These are phyloP conservation scores for Montipora capricornis DNA, from an alignment of 64 coral and sea anemone species.

Conservation along the genomic window DNA sequence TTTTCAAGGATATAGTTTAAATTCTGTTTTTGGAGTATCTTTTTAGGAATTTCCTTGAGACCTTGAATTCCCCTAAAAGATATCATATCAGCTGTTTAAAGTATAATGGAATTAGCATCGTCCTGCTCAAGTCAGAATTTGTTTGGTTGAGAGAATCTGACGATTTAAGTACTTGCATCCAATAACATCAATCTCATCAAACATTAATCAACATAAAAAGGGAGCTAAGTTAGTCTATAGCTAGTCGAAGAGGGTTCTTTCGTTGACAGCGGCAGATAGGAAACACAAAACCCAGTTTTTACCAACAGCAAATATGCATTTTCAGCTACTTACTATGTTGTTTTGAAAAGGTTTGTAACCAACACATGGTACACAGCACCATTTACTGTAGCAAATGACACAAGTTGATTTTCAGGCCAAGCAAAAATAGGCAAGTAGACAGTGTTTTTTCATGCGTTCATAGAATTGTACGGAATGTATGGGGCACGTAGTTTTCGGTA, in stretches of 20 bases:
- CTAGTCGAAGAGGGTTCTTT: neutral
- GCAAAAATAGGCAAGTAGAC: conserved; percentile 50
- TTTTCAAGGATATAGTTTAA: conserved; percentile 3
- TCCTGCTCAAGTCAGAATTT: neutral
- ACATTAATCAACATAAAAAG: neutral
- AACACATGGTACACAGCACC: conserved; percentile 26
- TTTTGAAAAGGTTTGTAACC: conserved; percentile 41
- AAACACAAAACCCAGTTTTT: neutral
- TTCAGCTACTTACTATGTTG: conserved; percentile 40
- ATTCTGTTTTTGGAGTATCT: conserved; percentile 2
- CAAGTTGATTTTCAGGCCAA: conserved; percentile 21
- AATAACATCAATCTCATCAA: neutral
- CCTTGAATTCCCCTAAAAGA: neutral
- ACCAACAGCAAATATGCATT: conserved; percentile 27
- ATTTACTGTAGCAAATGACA: conserved; percentile 25
- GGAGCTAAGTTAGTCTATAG: neutral
- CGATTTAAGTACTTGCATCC: neutral
- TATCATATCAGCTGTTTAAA: conserved; percentile 5
- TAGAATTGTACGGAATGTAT: conserved; percentile 46
- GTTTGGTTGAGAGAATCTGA: conserved; percentile 4
- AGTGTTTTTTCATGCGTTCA: conserved; percentile 41
- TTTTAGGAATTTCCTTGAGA: conserved; percentile 10
- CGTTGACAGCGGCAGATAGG: neutral
- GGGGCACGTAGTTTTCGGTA: conserved; percentile 3
- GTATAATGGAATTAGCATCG: neutral